Evolutionary conservation across 2,113 vertebrate genomes (phyloP), one percentile per base, ranked within the genome.

Genomic region (Grantiella picta): DNA sequence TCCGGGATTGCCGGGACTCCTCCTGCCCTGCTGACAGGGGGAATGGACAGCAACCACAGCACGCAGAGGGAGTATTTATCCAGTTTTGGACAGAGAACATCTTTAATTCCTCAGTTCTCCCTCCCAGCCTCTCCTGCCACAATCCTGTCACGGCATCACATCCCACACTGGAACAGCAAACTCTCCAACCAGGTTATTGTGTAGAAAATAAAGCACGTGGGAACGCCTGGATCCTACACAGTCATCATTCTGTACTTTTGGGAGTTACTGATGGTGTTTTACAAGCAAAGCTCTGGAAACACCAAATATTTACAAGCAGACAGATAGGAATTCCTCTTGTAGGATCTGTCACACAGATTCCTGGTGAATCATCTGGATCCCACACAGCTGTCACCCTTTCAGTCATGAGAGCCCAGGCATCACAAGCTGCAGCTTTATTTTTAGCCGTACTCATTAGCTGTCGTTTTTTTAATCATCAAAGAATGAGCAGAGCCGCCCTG

Each of bases 81-180:
- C n/a, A 9, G 4, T 3, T 60, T 15, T 27, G 49, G 28, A 33
- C 33, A 71, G 25, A 24, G 13, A 40, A 10, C 0, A 0, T 23
- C 17, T 27, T 56, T 21, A 8, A 59, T 4, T 64, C 50, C 36
- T n/a, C 40, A 8, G 54, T 4, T 64, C 47, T 47, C 33, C 44
- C 45, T 36, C 72, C 29, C 20, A 23, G 15, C 5, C 38, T 28
- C 72, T 72, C 44, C 81, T 53, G 68, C n/a, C 16, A 18, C 8
- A 7, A 42, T 5, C 38, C 8, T 6, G 24, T 9, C 47, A 11
- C 60, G 50, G 81, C 38, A 69, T 0, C 53, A 50, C 61, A 31
- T 13, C 66, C 76, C 17, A 13, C 3, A 4, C 9, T 20, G 35
- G 28, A 35, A n/a, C 20, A 18, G 35, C 16, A 56, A 20, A 64